Conservation (phyloP, 2,113 vertebrate species). For the Eclectus roratus region DNA sequence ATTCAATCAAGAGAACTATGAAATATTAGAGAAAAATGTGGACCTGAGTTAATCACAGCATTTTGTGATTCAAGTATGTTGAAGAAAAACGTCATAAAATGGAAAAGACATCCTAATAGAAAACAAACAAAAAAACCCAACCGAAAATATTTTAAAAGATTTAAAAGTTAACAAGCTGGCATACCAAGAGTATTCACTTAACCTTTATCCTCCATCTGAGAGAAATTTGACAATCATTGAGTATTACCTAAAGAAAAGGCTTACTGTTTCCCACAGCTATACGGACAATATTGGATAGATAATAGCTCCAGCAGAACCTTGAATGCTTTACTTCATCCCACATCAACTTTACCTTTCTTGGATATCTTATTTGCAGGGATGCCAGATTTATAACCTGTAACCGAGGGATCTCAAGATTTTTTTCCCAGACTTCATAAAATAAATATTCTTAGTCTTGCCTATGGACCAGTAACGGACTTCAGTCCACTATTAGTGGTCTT, state of each 20-base stretch:
- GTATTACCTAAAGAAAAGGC: neutral
- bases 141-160: neutral
- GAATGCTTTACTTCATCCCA: neutral
- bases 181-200: neutral
- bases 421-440: neutral
- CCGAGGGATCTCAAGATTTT: neutral
- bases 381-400: neutral
- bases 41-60: neutral
- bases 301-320: neutral
- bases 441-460: neutral
- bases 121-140: neutral
- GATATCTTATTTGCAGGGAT: neutral
- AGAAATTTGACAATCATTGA: neutral
- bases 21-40: neutral
- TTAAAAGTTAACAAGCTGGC: neutral
- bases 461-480: neutral
- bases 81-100: neutral
- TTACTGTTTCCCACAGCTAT: neutral
- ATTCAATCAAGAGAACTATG: neutral
- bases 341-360: neutral
- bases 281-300: fast-evolving
- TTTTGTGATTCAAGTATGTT: neutral
- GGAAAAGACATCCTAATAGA: neutral
- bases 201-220: neutral
- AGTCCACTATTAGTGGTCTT: neutral